phyloP scores from a whole-genome alignment of 2,797 vertebrate genomes.

The Graptemys geographica region DNA sequence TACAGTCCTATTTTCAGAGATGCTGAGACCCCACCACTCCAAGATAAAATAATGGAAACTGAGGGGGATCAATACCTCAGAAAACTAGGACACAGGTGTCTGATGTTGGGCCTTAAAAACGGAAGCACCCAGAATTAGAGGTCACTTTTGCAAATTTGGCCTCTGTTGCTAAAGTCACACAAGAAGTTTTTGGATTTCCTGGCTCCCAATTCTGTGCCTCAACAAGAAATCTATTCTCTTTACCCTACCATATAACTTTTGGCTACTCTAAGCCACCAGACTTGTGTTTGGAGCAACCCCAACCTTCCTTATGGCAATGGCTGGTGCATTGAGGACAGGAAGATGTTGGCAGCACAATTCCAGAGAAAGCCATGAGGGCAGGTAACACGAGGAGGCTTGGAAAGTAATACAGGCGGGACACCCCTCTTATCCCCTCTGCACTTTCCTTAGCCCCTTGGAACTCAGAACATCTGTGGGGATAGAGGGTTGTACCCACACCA shows the following conservation, averaged over 20 bases:
- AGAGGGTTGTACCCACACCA: rapidly evolving
- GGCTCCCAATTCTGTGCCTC: neutral
- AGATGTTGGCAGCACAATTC: rapidly evolving
- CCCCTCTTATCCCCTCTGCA: no score
- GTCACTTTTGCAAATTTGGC: neutral
- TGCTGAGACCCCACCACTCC: neutral
- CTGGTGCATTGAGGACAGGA: neutral
- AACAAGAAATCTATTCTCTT: neutral
- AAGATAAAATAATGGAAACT: neutral
- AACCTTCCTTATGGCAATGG: neutral
- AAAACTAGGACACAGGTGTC: neutral
- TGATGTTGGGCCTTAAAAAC: neutral
- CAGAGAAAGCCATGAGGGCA: neutral
- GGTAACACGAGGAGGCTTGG: neutral
- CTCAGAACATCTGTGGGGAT: neutral
- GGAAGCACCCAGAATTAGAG: neutral
- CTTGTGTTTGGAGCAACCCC: neutral
- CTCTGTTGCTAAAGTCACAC: neutral
- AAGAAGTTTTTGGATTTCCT: neutral
- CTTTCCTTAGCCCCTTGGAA: neutral
- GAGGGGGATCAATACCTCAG: neutral
- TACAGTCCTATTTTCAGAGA: neutral
- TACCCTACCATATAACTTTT: neutral
- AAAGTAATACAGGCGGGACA: neutral
- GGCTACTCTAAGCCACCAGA: neutral